These are phyloP conservation scores for Acleris cristana DNA, from an alignment of 2,888 invertebrate species.

Conservation along the genomic window DNA sequence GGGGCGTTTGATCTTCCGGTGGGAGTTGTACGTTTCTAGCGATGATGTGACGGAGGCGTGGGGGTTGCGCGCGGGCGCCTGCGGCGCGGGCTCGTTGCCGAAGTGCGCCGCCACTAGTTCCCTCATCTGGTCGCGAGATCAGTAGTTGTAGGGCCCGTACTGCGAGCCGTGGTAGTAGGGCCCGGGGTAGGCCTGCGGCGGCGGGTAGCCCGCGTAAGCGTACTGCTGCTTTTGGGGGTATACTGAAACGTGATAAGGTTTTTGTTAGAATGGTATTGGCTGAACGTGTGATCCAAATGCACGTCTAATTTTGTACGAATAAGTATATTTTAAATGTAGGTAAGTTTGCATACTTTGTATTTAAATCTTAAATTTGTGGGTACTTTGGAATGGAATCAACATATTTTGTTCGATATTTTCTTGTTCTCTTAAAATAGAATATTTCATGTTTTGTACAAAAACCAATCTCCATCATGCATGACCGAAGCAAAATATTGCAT, in stretches of 20 bases:
- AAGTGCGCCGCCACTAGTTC: conserved; percentile 76
- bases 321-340: too few relatives aligned
- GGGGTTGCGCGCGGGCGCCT: conserved; percentile 74
- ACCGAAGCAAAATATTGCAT: conserved; percentile 39
- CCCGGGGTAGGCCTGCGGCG: conserved; percentile 92
- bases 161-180: conserved; percentile 96
- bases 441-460: conserved; percentile 14
- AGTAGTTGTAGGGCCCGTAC: conserved; percentile 97
- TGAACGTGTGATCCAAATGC: too few relatives aligned
- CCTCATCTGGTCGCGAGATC: conserved; percentile 84
- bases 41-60: conserved; percentile 54
- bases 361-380: not conserved
- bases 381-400: too few relatives aligned
- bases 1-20: conserved; percentile 65
- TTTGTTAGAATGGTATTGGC: conserved; percentile 1
- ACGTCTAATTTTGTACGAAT: too few relatives aligned
- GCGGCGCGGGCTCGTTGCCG: conserved; percentile 76
- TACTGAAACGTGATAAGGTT: conserved; percentile 80
- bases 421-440: not conserved
- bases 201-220: conserved; percentile 94
- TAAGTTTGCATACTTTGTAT: too few relatives aligned
- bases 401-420: too few relatives aligned
- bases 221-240: conserved; percentile 98
- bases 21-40: conserved; percentile 75
- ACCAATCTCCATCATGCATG: conserved; percentile 42